Evolutionary conservation across 2,797 vertebrate species (phyloP), one percentile per base, ranked within the genome.

Genomic region (Gadopsis bispinosus): DNA sequence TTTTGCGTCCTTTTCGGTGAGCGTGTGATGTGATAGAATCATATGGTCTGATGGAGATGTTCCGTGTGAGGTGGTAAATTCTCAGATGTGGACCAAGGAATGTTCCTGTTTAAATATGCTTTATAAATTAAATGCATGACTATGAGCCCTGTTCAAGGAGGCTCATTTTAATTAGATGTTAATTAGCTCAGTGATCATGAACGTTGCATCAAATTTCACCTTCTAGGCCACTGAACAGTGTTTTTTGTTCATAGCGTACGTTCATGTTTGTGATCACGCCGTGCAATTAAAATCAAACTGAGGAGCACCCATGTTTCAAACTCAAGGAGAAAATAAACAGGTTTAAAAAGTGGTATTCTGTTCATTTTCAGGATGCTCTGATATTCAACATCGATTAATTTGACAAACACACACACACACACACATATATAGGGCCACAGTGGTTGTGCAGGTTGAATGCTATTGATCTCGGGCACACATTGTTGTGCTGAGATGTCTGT

Each of bases 381-480:
- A 53, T 64, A 22, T 47, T 53, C 31, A 58, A 26, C 5, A 11
- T 61, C 1, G 31, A 26, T 29, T 31, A 55, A 5, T 69, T 43
- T 35, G 37, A 75, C 31, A 50, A 22, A 45, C 43, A 17, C 14
- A 37, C 45, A 48, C n/a, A 10, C 33, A 75, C 31, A 50, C 37
- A 43, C 41, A 17, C 14, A 37, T n/a, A 10, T 11, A 41, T 17
- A 55, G 51, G 19, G 3, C 54, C 11, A 35, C 22, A 39, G 59
- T 26, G 55, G 53, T 31, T 11, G 0, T 68, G 77, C 76, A 51
- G 45, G 37, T 72, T 67, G 63, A 73, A 62, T 59, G 50, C 56
- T 88, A 92, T 91, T 81, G 89, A 92, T 81, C 39, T 51, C 5
- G 39, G 79, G 68, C 64, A 74, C 68, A 66, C 51, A 14, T 64